Percentiles rank a stretch among this genome's conserved stretches.
These are phyloP conservation scores for Temnothorax rugatulus DNA, from an alignment of 2,888 invertebrate species.

Conservation along the genomic window DNA sequence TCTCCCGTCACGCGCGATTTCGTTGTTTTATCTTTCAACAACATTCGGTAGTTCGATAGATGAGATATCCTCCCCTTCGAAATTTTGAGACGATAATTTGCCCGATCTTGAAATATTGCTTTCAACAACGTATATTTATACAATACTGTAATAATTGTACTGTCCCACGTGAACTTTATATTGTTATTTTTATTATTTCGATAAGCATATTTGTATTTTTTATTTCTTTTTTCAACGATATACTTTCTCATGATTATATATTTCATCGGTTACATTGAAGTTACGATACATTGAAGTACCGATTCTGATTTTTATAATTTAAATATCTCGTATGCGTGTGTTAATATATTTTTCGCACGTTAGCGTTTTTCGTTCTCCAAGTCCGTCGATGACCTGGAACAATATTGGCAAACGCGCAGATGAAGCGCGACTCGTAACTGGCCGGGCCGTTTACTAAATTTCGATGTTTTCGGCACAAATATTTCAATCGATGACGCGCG, in stretches of 20 bases:
- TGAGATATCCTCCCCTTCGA: conserved; percentile 16
- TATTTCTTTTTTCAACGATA: not conserved
- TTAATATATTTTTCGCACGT: conserved; percentile 31
- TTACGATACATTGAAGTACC: not conserved
- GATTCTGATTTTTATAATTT: not conserved
- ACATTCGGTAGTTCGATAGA: conserved; percentile 50
- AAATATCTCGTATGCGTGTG: not conserved
- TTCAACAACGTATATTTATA: not conserved
- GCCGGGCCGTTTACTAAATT: conserved; percentile 56
- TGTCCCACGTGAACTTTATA: not conserved
- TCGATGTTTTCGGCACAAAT: conserved; percentile 56
- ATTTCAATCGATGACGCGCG: conserved; percentile 58
- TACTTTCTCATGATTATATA: not conserved
- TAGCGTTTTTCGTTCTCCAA: conserved; percentile 32
- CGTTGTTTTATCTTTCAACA: conserved; percentile 62
- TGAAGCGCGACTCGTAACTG: conserved; percentile 55
- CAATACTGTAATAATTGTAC: not conserved
- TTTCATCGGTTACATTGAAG: not conserved
- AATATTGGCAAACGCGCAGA: conserved; percentile 49
- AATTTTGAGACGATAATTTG: conserved; percentile 29
- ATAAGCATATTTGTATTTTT: not conserved
- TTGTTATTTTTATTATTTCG: not conserved
- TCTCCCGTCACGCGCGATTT: conserved; percentile 72
- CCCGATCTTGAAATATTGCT: not conserved
- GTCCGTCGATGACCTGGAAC: conserved; percentile 48